Base-by-base conservation (phyloP, 2,797 vertebrate species). In the Pseudochaenichthys georgianus region DNA sequence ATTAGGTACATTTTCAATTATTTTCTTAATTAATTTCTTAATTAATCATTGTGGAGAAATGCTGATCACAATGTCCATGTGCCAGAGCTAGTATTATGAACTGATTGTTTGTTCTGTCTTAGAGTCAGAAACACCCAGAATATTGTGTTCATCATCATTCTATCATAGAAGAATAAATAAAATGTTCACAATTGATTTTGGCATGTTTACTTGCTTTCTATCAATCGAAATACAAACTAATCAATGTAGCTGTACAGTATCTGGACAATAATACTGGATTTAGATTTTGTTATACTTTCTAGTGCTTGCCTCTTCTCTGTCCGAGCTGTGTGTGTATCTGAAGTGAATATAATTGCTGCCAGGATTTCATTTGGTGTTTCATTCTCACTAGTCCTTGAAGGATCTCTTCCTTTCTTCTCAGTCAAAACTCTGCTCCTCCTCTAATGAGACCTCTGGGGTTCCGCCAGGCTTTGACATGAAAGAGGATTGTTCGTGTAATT, bases 401-500 rank as follows among this genome's bases (percentile, higher is more conserved):
- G 85, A 90, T 79, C 81, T 65, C 41, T 73, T 72, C 74, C 70
- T 43, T 86, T 86, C 8, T 77, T 76, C 84, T 77, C 73, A 73
- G 75, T 75, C 80, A 78, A 87, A 88, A 64, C 75, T 77, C 81
- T 86, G 54, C 87, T 87, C 81, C 80, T 87, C 80, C 80, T 87
- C 80, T 93, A 94, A 94, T 91, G 89, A 92, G 91, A 84, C 92
- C 90, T 81, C 84, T 64, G 92, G 90, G 91, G 83, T 86, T 93
- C 68, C 81, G 31, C 76, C 77, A 38, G 70, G 83, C 76, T 83
- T 77, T 78, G 81, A 91, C 81, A 87, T 83, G 53, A 88, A 84
- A 82, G 69, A 72, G 63, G 79, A 69, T 73, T 73, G 82, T 75
- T 70, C 63, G 70, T 75, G 86, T 77, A 81, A 70, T 42, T 75